Evolutionary conservation across 2,888 invertebrate species (phyloP).

Genomic region (Rapana venosa): DNA sequence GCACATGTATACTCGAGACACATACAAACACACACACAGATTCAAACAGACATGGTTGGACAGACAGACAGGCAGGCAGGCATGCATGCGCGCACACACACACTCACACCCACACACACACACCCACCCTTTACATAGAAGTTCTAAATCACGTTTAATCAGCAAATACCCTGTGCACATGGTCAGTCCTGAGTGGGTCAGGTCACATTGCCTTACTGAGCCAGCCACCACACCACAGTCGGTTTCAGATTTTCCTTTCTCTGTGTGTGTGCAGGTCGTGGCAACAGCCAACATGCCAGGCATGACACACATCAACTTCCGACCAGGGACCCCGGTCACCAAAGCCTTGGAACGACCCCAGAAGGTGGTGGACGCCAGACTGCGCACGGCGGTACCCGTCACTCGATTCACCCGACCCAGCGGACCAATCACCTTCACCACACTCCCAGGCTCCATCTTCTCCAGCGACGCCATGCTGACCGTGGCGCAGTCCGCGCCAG

Average conservation of each 20-base stretch:
- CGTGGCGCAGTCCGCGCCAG: not conserved
- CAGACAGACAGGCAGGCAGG: too few relatives aligned
- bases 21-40: too few relatives aligned
- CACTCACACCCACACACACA: too few relatives aligned
- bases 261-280: constrained; percentile 3
- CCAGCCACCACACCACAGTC: not conserved
- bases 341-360: constrained; percentile 28
- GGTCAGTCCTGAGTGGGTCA: too few relatives aligned
- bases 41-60: too few relatives aligned
- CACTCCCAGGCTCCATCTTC: not conserved
- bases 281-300: constrained; percentile 22
- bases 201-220: too few relatives aligned
- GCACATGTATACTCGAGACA: too few relatives aligned
- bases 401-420: constrained; percentile 18
- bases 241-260: not conserved
- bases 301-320: constrained; percentile 31
- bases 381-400: not conserved
- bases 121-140: too few relatives aligned
- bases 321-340: not conserved
- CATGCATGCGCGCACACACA: too few relatives aligned
- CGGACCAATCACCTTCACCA: constrained; percentile 8
- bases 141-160: too few relatives aligned
- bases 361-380: constrained; percentile 16
- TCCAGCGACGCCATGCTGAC: not conserved
- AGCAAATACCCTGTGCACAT: too few relatives aligned